A percentile compares a stretch with the other conserved stretches of the same genome.
phyloP scores from a whole-genome alignment of 2,797 vertebrate species.

The Notoglanidium macrostoma region DNA sequence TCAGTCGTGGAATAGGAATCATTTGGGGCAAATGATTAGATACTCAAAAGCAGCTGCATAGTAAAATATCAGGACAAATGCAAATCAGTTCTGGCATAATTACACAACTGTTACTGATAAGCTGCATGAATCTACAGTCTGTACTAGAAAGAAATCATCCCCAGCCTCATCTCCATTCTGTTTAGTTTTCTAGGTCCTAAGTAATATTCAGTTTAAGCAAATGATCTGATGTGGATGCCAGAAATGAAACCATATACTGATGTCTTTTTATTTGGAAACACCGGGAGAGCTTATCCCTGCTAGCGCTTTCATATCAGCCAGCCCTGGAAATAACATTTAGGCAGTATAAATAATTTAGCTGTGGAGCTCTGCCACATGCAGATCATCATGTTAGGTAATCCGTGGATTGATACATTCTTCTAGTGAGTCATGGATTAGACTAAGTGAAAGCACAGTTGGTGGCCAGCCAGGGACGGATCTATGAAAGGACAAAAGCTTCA shows the following conservation, averaged over 20 bases:
- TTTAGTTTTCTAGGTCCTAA: background rate
- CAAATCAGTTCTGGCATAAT: background rate
- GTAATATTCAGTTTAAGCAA: background rate
- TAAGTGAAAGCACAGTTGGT: conserved; percentile 18
- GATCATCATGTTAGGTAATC: conserved; percentile 46
- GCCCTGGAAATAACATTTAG: conserved; percentile 42
- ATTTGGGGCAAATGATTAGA: background rate
- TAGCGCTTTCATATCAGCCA: background rate
- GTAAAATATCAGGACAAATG: background rate
- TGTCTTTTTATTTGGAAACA: background rate
- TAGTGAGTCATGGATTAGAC: conserved; percentile 67
- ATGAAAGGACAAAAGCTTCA: conserved; percentile 28
- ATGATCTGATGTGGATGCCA: conserved; percentile 19
- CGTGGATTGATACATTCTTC: conserved; percentile 57
- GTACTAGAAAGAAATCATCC: background rate
- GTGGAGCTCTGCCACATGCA: conserved; percentile 48
- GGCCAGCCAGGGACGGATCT: conserved; percentile 25
- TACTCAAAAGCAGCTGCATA: background rate
- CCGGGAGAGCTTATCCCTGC: background rate
- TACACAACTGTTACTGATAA: background rate
- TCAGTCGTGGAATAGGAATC: background rate
- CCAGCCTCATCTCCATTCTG: background rate
- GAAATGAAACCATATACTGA: background rate
- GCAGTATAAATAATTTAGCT: conserved; percentile 60
- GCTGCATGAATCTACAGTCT: background rate